Evolutionary conservation across 2,797 vertebrate genomes (phyloP).

Genomic region (Anguilla marmorata): DNA sequence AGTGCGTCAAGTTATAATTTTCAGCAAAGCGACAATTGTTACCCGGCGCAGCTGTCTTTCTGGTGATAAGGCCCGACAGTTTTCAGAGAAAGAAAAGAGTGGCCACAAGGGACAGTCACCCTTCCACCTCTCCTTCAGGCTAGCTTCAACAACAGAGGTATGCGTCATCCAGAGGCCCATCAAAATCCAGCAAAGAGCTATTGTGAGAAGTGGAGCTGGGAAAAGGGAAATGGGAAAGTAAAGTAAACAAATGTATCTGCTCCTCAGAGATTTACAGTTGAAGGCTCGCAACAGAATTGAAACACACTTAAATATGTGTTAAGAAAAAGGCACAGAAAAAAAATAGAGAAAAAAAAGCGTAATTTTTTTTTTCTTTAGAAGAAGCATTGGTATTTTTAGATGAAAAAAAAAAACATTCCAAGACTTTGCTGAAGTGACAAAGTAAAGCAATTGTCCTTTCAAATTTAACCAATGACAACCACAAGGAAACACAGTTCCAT

Average conservation of each 20-base stretch:
- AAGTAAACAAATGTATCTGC: not conserved
- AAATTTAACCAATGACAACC: not conserved
- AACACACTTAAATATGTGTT: not conserved
- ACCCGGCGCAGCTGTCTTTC: not conserved
- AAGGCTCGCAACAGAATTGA: not conserved
- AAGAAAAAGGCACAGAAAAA: not conserved
- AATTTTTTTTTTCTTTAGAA: not conserved
- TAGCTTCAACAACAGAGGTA: not conserved
- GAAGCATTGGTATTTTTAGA: not conserved
- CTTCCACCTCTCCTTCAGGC: not conserved
- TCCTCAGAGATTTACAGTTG: not conserved
- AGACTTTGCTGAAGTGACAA: not conserved
- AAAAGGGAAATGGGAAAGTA: not conserved
- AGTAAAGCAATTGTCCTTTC: not conserved
- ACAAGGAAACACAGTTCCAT: not conserved
- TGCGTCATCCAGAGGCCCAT: not conserved
- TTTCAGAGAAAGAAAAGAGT: not conserved
- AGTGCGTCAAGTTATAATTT: not conserved
- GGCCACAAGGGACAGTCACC: not conserved
- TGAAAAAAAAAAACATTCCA: not conserved
- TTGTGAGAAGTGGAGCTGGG: not conserved
- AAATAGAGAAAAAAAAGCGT: not conserved
- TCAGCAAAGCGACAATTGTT: not conserved
- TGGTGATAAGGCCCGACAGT: not conserved
- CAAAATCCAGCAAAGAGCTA: not conserved